These are phyloP conservation scores for Pipistrellus pygmaeus DNA, from an alignment of 2,797 vertebrate species.

Conservation along the genomic window DNA sequence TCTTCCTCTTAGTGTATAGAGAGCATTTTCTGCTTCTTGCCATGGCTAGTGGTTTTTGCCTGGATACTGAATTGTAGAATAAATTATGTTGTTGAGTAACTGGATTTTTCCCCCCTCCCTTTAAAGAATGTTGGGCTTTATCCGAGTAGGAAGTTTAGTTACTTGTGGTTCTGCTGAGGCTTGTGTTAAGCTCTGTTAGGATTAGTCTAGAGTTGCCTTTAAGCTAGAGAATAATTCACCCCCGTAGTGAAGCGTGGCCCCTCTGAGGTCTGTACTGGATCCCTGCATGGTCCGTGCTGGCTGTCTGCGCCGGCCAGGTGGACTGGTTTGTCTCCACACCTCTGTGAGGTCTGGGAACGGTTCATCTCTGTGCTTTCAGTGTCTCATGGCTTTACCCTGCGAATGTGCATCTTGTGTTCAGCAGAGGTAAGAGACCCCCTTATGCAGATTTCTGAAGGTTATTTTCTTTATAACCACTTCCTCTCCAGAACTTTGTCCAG, in stretches of 20 bases:
- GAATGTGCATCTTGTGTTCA: neutral
- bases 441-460: neutral
- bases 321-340: neutral
- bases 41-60: neutral
- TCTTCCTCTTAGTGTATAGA: neutral
- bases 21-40: neutral
- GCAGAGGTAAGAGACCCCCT: neutral
- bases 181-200: neutral
- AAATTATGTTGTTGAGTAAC: conserved; percentile 21
- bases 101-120: neutral
- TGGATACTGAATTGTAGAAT: neutral
- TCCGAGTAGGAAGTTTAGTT: conserved; percentile 5
- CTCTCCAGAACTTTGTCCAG: neutral
- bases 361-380: neutral
- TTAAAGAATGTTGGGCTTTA: neutral
- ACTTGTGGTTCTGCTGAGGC: neutral
- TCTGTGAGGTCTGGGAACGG: neutral
- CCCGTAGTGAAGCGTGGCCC: neutral
- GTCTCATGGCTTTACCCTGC: neutral
- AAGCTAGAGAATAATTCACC: neutral
- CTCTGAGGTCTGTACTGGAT: neutral
- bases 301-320: neutral
- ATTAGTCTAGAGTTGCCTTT: conserved; percentile 7
- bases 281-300: neutral
- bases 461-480: neutral